phyloP scores from a whole-genome alignment of 2,797 vertebrate species.

The Peromyscus attwateri region DNA sequence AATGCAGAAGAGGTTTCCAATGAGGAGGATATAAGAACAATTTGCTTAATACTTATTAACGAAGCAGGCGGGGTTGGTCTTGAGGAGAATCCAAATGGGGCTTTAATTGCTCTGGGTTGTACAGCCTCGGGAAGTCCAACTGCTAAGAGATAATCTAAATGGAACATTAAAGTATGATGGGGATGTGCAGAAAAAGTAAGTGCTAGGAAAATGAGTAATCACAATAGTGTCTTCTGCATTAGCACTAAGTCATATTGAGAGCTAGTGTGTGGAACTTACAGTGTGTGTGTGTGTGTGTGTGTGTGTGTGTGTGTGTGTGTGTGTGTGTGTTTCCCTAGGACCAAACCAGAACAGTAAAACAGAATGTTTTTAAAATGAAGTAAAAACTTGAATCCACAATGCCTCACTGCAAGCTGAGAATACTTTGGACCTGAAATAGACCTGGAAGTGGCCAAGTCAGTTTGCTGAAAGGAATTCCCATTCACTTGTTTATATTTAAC shows the following conservation, averaged over 20 bases:
- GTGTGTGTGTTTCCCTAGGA: not conserved
- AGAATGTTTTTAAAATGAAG: not conserved
- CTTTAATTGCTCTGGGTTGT: not conserved
- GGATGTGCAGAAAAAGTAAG: not conserved
- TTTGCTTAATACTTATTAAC: not conserved
- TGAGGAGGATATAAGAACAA: not conserved
- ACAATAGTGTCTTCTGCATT: not conserved
- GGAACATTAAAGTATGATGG: not conserved
- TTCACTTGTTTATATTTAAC: not conserved
- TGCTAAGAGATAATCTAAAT: not conserved
- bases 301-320: not conserved
- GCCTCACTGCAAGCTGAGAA: not conserved
- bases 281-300: not conserved
- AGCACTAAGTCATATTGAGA: not conserved
- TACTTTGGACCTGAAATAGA: not conserved
- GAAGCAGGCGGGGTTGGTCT: not conserved
- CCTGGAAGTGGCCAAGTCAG: not conserved
- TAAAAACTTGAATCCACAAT: not conserved
- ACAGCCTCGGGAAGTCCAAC: not conserved
- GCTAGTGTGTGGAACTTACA: not conserved
- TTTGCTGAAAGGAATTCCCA: conserved; percentile 6
- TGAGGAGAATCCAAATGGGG: fast-evolving
- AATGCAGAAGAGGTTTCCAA: not conserved
- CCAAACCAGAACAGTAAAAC: not conserved
- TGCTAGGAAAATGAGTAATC: no score